Conservation (phyloP, 2,888 invertebrate genomes). For the Coelopa pilipes region DNA sequence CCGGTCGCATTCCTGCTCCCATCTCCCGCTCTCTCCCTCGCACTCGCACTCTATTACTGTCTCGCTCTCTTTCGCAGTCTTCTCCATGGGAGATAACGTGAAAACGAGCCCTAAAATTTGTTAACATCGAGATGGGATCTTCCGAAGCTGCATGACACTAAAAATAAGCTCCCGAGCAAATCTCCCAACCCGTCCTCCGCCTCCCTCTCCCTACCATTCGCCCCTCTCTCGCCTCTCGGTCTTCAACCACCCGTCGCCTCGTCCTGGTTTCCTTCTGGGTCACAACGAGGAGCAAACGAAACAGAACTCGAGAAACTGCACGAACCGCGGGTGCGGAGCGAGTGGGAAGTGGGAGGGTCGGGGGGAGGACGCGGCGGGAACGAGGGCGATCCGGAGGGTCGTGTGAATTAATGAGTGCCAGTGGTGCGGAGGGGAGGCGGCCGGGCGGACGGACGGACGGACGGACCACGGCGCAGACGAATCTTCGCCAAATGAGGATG, state of each 20-base stretch:
- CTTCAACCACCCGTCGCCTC: neutral
- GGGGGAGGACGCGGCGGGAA: too few species aligned
- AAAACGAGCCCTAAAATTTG: conserved; percentile 18
- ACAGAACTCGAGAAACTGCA: too few species aligned
- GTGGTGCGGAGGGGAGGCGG: neutral
- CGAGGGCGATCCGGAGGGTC: too few species aligned
- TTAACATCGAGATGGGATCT: conserved; percentile 12
- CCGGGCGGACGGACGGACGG: neutral
- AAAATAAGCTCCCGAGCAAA: conserved; percentile 16
- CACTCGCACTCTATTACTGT: too few species aligned
- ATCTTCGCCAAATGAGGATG: neutral
- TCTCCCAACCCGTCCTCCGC: neutral
- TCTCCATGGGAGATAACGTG: neutral
- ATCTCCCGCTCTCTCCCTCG: too few species aligned
- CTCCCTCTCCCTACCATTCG: neutral
- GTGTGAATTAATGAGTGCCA: neutral
- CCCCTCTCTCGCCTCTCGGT: neutral
- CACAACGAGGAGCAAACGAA: too few species aligned
- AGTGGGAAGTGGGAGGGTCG: too few species aligned
- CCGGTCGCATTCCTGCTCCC: too few species aligned
- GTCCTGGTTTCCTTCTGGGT: neutral
- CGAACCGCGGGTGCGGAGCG: too few species aligned
- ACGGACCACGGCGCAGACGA: neutral
- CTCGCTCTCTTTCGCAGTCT: too few species aligned
- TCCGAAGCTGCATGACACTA: conserved; percentile 12